These are phyloP conservation scores for Zenarchopterus dispar DNA, from an alignment of 2,797 vertebrate species.

Conservation along the genomic window DNA sequence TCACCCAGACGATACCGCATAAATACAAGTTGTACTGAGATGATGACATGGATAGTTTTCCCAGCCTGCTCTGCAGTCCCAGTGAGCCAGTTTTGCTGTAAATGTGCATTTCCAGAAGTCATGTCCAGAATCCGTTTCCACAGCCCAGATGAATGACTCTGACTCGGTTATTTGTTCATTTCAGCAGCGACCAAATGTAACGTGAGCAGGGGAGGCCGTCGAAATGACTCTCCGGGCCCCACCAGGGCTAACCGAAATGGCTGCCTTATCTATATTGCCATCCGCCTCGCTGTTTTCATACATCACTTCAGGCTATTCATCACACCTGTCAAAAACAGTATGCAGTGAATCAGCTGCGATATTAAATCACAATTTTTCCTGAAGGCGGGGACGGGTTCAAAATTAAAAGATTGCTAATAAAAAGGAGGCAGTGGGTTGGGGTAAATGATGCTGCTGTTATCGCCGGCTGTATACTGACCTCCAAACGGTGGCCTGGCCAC, in stretches of 20 bases:
- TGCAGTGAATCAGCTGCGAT: slow-evolving; percentile 83
- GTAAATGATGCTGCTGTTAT: slow-evolving; percentile 79
- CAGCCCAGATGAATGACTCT: slow-evolving; percentile 61
- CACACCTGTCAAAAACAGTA: slow-evolving; percentile 83
- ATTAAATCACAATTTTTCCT: slow-evolving; percentile 84
- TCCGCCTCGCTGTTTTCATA: slow-evolving; percentile 85
- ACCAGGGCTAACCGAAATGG: slow-evolving; percentile 76
- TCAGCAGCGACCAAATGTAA: slow-evolving; percentile 76
- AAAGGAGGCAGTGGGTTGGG: slow-evolving; percentile 71
- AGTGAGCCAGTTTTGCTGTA: slow-evolving; percentile 24
- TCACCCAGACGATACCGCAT: slow-evolving; percentile 10
- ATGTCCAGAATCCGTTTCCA: slow-evolving; percentile 53
- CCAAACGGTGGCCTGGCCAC: slow-evolving; percentile 80
- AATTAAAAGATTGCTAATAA: slow-evolving; percentile 87
- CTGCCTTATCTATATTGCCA: slow-evolving; percentile 87
- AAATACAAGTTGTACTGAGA: slow-evolving; percentile 3
- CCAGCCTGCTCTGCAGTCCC: not conserved
- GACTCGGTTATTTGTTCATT: slow-evolving; percentile 75
- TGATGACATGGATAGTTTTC: slow-evolving; percentile 12
- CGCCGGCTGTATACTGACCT: slow-evolving; percentile 76
- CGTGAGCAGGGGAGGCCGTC: slow-evolving; percentile 60
- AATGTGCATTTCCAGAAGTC: slow-evolving; percentile 49
- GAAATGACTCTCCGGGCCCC: slow-evolving; percentile 65
- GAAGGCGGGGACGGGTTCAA: slow-evolving; percentile 76
- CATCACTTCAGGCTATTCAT: slow-evolving; percentile 86